These are phyloP conservation scores for Tromatobia lineatoria DNA, from an alignment of 2,888 invertebrate species.

Conservation along the genomic window DNA sequence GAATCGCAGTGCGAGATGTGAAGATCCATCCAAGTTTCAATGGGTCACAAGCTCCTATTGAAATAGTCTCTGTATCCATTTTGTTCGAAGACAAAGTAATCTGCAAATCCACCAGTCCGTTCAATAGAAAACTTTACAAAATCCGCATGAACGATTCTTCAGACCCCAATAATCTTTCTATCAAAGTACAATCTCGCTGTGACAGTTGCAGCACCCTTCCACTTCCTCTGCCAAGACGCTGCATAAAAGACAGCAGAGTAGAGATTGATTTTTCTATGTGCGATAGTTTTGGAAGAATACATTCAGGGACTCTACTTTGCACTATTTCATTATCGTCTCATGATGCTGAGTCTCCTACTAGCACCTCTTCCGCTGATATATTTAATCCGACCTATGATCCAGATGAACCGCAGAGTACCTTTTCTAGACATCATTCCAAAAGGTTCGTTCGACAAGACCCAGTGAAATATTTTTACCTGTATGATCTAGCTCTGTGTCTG, in stretches of 20 bases:
- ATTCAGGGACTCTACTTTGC: constrained; percentile 78
- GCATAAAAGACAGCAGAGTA: constrained; percentile 74
- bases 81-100: constrained; percentile 79
- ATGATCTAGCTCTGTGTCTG: constrained; percentile 75
- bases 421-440: constrained; percentile 69
- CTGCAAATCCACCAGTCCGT: constrained; percentile 78
- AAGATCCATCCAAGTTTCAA: constrained; percentile 71
- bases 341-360: background rate
- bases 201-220: constrained; percentile 77
- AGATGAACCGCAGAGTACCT: constrained; percentile 79
- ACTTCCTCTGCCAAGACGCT: constrained; percentile 79
- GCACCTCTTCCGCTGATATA: constrained; percentile 51
- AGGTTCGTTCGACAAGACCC: constrained; percentile 62
- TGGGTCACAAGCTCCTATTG: constrained; percentile 68
- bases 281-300: constrained; percentile 71
- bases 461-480: constrained; percentile 77
- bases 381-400: constrained; percentile 78
- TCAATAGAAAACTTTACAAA: constrained; percentile 81
- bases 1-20: constrained; percentile 80
- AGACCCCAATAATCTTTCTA: constrained; percentile 76
- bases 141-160: constrained; percentile 76
- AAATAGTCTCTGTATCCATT: constrained; percentile 76
- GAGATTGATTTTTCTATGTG: constrained; percentile 82
- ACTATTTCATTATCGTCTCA: constrained; percentile 76
- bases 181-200: constrained; percentile 75